These are phyloP conservation scores for Actenoides hombroni DNA, from an alignment of 2,113 vertebrate genomes.

Conservation along the genomic window DNA sequence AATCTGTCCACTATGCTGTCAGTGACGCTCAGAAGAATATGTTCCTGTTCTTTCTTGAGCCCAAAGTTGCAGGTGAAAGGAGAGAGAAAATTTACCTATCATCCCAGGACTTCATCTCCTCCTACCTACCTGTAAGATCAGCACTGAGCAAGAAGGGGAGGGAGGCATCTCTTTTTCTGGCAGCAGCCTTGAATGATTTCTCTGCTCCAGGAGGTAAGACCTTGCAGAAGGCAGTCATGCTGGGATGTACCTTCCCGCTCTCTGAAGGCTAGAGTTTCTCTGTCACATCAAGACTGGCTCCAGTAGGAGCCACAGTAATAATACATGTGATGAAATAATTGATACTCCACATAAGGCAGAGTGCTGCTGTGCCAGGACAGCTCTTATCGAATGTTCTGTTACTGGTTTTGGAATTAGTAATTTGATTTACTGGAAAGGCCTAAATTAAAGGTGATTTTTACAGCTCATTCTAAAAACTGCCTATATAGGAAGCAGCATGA, in stretches of 20 bases:
- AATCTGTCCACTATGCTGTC: background rate
- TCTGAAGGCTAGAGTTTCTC: background rate
- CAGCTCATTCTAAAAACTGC: background rate
- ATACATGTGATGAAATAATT: background rate
- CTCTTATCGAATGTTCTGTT: background rate
- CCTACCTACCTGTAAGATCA: background rate
- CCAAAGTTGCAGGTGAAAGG: background rate
- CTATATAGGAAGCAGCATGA: background rate
- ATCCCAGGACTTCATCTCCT: background rate
- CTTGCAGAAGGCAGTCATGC: background rate
- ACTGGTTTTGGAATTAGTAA: background rate
- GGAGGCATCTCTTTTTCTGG: background rate
- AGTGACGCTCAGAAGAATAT: accelerated
- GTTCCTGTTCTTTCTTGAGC: background rate
- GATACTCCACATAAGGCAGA: background rate
- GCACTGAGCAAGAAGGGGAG: background rate
- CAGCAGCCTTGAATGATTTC: background rate
- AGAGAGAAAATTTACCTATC: background rate
- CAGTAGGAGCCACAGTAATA: background rate
- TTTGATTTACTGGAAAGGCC: background rate
- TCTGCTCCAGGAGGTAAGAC: background rate
- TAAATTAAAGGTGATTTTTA: background rate
- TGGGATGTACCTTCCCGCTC: background rate
- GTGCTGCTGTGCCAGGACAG: background rate
- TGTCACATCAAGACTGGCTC: background rate